These are phyloP conservation scores for Athene cunicularia DNA, from an alignment of 2,113 vertebrate genomes.

Conservation along the genomic window DNA sequence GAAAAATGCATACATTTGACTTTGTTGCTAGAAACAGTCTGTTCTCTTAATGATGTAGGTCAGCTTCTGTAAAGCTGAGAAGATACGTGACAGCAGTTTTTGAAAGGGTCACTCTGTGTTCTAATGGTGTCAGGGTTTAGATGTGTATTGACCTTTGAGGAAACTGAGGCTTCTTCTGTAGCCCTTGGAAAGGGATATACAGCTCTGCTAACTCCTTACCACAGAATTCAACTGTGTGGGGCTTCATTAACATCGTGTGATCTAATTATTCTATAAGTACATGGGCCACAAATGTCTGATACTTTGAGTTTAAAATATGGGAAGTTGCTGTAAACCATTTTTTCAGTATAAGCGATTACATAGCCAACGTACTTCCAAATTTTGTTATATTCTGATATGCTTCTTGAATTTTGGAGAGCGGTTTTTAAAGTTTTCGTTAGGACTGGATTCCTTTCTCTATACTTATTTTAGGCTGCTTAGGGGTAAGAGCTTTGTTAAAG, in stretches of 20 bases:
- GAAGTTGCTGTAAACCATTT: background rate
- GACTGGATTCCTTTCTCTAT: background rate
- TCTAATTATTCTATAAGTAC: background rate
- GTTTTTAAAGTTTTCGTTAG: background rate
- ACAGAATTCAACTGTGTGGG: background rate
- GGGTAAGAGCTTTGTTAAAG: background rate
- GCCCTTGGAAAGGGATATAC: background rate
- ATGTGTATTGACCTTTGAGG: background rate
- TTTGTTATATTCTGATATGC: background rate
- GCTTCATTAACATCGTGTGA: background rate
- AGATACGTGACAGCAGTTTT: background rate
- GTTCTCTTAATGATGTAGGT: background rate
- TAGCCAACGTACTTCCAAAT: background rate
- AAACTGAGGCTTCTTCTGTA: background rate
- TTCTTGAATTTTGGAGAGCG: background rate
- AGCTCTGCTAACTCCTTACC: background rate
- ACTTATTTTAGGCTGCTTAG: background rate
- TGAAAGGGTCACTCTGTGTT: background rate
- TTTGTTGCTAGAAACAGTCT: background rate
- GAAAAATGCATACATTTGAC: background rate
- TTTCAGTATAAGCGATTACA: background rate
- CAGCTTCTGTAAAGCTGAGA: background rate
- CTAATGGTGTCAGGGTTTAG: background rate
- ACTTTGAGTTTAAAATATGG: background rate
- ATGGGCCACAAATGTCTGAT: background rate